These are phyloP conservation scores for Australoheros scitulus DNA, from an alignment of 2,113 vertebrate species.

Conservation along the genomic window DNA sequence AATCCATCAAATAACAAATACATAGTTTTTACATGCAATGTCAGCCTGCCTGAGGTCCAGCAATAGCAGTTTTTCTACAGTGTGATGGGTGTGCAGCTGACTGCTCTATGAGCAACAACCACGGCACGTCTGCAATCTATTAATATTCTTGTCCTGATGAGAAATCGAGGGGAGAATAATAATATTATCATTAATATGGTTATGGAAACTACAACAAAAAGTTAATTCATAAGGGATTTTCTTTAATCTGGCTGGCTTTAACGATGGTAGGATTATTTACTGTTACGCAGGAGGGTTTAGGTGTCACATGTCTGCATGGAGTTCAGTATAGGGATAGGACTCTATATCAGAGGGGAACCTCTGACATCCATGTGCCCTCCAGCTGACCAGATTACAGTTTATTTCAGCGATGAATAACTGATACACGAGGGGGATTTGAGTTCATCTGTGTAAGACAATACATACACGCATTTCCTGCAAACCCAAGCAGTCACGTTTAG, in stretches of 20 bases:
- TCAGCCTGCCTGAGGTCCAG: neutral
- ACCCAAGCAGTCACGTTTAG: neutral
- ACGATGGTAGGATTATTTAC: conserved; percentile 75
- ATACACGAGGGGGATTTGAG: conserved; percentile 16
- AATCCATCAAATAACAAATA: conserved; percentile 66
- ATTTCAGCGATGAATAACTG: conserved; percentile 46
- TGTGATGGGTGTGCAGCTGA: neutral
- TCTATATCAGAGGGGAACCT: conserved; percentile 54
- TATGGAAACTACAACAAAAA: conserved; percentile 74
- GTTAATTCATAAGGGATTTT: conserved; percentile 70
- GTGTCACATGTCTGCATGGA: conserved; percentile 70
- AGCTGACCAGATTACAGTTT: conserved; percentile 62
- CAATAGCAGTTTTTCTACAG: neutral
- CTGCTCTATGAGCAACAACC: neutral
- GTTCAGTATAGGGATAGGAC: conserved; percentile 47
- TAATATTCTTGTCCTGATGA: conserved; percentile 20
- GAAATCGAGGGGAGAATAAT: conserved; percentile 36
- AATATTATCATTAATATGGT: conserved; percentile 69
- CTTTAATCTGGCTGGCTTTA: conserved; percentile 76
- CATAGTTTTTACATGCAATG: conserved; percentile 37
- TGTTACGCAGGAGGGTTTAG: conserved; percentile 72
- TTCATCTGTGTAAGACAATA: neutral
- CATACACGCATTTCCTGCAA: neutral
- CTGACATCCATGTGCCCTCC: conserved; percentile 57
- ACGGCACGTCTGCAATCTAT: conserved; percentile 9